A percentile compares a stretch with the other conserved stretches of the same genome.
These are phyloP conservation scores for Melipona quadrifasciata DNA, from an alignment of 1,140 invertebrate genomes.

Conservation along the genomic window DNA sequence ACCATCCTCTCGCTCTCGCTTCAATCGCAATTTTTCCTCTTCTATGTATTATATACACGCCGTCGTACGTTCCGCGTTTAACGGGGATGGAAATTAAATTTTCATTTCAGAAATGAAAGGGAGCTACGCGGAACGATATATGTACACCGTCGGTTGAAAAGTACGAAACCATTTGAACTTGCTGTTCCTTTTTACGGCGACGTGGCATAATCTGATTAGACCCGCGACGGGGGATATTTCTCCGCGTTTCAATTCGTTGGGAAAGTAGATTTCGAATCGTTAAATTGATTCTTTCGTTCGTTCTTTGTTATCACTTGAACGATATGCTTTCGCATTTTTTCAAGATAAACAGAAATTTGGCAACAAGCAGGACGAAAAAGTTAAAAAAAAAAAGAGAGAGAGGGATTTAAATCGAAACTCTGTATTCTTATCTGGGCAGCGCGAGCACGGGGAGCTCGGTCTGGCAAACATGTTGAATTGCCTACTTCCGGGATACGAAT, in stretches of 20 bases:
- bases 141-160: background rate
- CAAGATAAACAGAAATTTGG: background rate
- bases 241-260: background rate
- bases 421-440: constrained; percentile 11
- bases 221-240: background rate
- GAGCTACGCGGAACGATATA: background rate
- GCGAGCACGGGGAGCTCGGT: background rate
- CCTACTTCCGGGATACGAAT: constrained; percentile 8
- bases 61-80: background rate
- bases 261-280: background rate
- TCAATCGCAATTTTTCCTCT: background rate
- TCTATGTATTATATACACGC: background rate
- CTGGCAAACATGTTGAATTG: constrained; percentile 31
- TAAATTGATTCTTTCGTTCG: background rate
- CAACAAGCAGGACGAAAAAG: background rate
- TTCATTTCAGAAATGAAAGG: constrained; percentile 1
- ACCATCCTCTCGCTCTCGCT: background rate
- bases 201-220: background rate
- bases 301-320: no score
- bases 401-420: background rate
- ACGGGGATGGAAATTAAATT: constrained; percentile 11
- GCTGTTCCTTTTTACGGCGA: background rate
- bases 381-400: background rate
- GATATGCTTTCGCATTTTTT: no score
- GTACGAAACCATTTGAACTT: background rate